Evolutionary conservation across 2,113 vertebrate genomes (phyloP).

Genomic region (Periophthalmodon schlosseri): DNA sequence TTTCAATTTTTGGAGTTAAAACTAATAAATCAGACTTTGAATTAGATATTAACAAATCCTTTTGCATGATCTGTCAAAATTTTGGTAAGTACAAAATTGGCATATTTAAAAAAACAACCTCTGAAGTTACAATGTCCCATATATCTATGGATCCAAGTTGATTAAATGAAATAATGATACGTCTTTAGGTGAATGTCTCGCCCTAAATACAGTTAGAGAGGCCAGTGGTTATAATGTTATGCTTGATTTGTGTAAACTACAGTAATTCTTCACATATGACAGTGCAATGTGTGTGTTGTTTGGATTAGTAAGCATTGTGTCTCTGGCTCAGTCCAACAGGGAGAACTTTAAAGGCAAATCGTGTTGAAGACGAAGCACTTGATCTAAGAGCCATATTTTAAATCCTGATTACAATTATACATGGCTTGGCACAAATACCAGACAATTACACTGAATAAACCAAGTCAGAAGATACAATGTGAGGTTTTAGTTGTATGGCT

Average conservation of each 20-base stretch:
- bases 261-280: conserved; percentile 4
- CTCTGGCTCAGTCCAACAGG: conserved; percentile 13
- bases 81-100: no score
- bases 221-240: neutral
- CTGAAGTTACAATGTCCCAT: no score
- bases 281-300: neutral
- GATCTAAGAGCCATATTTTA: neutral
- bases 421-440: conserved; percentile 10
- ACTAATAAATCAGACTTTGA: no score
- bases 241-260: neutral
- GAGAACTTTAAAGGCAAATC: neutral
- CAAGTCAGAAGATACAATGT: conserved; percentile 9
- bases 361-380: conserved; percentile 9
- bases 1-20: no score
- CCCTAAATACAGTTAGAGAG: neutral
- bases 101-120: no score
- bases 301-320: neutral
- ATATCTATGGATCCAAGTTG: no score
- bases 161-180: no score
- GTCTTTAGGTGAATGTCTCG: neutral
- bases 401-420: neutral
- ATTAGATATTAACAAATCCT: no score
- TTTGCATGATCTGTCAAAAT: no score
- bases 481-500: conserved; percentile 26
- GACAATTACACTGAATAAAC: neutral